phyloP scores from a whole-genome alignment of 2,797 vertebrate genomes.

The Picus viridis region DNA sequence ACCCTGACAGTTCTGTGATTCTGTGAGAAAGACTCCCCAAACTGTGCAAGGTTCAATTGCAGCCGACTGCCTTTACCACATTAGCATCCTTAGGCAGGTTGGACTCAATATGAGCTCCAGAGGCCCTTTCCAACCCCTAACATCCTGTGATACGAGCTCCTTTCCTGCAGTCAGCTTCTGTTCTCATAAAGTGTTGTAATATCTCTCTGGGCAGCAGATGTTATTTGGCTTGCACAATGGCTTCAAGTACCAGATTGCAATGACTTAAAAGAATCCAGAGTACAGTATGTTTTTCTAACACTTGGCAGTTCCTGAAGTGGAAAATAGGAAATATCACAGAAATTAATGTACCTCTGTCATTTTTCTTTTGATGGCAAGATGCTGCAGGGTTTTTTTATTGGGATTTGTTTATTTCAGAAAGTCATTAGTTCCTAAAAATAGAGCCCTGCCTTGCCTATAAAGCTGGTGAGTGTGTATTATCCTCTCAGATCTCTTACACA shows the following conservation, averaged over 20 bases:
- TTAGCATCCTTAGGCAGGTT: no score
- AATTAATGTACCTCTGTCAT: not conserved
- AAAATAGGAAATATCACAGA: not conserved
- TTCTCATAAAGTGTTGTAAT: not conserved
- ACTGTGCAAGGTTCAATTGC: accelerated
- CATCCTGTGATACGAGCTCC: not conserved
- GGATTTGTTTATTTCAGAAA: not conserved
- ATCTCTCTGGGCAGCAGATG: conserved; percentile 12
- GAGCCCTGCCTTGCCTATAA: not conserved
- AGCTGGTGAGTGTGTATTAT: not conserved
- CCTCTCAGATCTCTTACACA: not conserved
- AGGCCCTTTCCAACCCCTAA: no score
- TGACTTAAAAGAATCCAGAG: conserved; percentile 30
- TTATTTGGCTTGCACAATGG: conserved; percentile 44
- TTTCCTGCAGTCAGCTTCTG: not conserved
- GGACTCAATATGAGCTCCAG: no score
- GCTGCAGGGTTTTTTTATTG: not conserved
- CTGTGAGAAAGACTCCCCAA: not conserved
- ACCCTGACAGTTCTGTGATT: no score
- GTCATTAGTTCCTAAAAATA: not conserved
- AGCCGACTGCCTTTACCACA: not conserved
- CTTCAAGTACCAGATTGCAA: conserved; percentile 45
- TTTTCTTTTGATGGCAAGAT: not conserved
- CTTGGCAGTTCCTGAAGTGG: not conserved
- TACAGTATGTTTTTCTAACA: conserved; percentile 35